Evolutionary conservation across 35 echinoderm and acorn worm genomes (phyloP), one percentile per base, ranked within the genome.

Genomic region (Heliocidaris erythrogramma): DNA sequence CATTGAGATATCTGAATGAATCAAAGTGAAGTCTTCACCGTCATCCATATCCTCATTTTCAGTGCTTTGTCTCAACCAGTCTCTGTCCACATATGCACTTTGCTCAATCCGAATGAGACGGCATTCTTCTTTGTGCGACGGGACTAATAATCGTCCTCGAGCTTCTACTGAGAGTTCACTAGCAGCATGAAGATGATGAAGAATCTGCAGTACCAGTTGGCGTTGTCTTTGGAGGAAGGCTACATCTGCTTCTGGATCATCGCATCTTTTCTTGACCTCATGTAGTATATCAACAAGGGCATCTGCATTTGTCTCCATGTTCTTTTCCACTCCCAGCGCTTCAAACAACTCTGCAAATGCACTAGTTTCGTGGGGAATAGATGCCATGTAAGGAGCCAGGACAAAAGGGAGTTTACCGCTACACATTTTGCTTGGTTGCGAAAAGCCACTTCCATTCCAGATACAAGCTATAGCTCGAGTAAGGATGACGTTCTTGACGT

Each of bases 11-110:
- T 89, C 32, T 88, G 92, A 65, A 90, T 95, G 69, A 60, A 94
- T 48, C 14, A 97, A 30, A 90, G 86, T 53, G 24, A 95, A 94
- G 35, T 48, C 48, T 53, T 94, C 50, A 88, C 60, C 92, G 7
- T 94, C 95, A 35, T 96, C 48, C 6, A 91, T 50, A 12, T 94
- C 84, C 18, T 94, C 85, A 85, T 29, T 10, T 16, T 18, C 48
- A 13, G 48, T 29, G 78, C 47, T 86, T 30, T 48, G 30, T 42
- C 52, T 94, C 59, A 94, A 21, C 92, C 92, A 96, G 7, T 56
- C 61, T 59, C 47, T 56, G 60, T 94, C 95, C 59, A 86, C 85
- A 69, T 94, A 96, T 88, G 92, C 93, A 8, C 93, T 48, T 35
- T 94, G 5, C 71, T 94, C 85, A 61, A 86, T 71, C 0, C 85